Evolutionary conservation across 2,113 vertebrate species (phyloP).

Genomic region (Callipepla squamata): DNA sequence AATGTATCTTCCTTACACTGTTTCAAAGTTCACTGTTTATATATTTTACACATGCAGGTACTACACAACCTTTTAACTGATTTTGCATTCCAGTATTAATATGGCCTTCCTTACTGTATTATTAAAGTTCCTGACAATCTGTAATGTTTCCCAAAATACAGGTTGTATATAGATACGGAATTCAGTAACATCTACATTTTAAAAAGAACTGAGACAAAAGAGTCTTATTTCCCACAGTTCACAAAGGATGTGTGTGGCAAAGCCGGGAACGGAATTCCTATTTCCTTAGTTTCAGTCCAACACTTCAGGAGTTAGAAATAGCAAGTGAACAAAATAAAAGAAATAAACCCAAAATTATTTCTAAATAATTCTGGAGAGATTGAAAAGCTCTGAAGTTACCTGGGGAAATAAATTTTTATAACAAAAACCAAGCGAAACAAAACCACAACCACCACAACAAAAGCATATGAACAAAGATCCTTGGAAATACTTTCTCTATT

Average conservation of each 20-base stretch:
- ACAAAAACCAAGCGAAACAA: neutral
- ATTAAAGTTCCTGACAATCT: neutral
- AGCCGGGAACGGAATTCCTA: neutral
- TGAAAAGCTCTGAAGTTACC: neutral
- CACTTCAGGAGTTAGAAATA: neutral
- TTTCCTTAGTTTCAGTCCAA: constrained; percentile 11
- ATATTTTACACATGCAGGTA: neutral
- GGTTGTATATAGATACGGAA: neutral
- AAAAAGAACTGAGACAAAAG: neutral
- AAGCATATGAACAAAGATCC: neutral
- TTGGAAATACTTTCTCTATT: neutral
- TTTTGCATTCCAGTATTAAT: neutral
- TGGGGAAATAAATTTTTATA: neutral
- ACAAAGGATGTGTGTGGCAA: neutral
- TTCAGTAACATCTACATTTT: neutral
- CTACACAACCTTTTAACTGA: neutral
- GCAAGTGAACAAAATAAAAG: neutral
- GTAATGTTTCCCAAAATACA: neutral
- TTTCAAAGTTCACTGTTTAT: neutral
- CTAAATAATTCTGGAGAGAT: neutral
- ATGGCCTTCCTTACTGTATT: neutral
- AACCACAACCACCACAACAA: neutral
- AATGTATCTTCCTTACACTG: neutral
- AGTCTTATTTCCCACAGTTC: neutral
- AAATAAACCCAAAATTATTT: neutral